A percentile compares a stretch with the other conserved stretches of the same genome.
Evolutionary conservation across 2,113 vertebrate species (phyloP).

Genomic region (Amazona guildingii): DNA sequence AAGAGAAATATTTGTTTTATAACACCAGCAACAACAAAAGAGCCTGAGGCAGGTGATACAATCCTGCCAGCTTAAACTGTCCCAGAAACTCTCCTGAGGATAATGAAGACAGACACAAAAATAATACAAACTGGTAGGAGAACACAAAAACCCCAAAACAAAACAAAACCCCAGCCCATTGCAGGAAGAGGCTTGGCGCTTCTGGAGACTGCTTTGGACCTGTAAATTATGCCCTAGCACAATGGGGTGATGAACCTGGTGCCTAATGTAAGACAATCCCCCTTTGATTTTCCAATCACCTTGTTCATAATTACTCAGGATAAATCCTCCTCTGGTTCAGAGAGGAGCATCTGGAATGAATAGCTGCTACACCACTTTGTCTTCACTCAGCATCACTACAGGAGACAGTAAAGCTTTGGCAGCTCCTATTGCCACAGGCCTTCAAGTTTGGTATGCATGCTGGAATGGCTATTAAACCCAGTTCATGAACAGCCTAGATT

Average conservation of each 20-base stretch:
- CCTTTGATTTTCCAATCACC: background rate
- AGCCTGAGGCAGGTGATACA: slow-evolving; percentile 40
- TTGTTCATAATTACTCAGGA: background rate
- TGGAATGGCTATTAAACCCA: slow-evolving; percentile 42
- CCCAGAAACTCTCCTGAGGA: slow-evolving; percentile 47
- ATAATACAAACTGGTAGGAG: slow-evolving; percentile 27
- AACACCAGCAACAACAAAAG: background rate
- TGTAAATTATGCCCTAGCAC: background rate
- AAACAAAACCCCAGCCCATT: background rate
- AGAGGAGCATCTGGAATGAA: background rate
- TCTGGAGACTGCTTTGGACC: slow-evolving; percentile 50
- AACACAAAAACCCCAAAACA: background rate
- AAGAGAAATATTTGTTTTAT: slow-evolving; percentile 62
- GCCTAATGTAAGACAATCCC: background rate
- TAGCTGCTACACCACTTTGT: background rate
- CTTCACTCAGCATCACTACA: background rate
- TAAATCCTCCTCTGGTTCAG: slow-evolving; percentile 1
- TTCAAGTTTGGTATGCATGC: slow-evolving; percentile 16
- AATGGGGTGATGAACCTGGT: background rate
- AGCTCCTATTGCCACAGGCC: slow-evolving; percentile 19
- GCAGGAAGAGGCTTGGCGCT: background rate
- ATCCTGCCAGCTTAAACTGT: slow-evolving; percentile 47
- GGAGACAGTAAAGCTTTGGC: background rate
- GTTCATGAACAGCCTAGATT: background rate
- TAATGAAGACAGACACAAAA: slow-evolving; percentile 53